These are phyloP conservation scores for Drosophila mayaguana DNA, from an alignment of 2,888 invertebrate genomes.

Conservation along the genomic window DNA sequence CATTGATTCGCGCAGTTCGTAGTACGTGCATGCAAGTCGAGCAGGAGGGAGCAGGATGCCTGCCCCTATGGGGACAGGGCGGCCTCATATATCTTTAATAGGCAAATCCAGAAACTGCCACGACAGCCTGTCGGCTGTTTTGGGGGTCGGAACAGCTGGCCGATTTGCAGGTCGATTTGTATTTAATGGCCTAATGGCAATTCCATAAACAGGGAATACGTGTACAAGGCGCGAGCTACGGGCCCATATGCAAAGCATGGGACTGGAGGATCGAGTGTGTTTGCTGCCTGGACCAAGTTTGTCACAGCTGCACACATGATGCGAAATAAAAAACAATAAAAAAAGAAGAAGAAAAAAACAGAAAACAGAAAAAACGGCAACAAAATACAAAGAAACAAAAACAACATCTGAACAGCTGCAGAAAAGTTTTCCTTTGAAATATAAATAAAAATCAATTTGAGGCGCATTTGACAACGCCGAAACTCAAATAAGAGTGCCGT, in stretches of 20 bases:
- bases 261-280: neutral
- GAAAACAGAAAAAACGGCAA: neutral
- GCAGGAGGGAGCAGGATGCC: neutral
- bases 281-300: constrained; percentile 26
- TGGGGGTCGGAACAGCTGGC: constrained; percentile 18
- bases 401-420: constrained; percentile 67
- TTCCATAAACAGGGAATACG: constrained; percentile 40
- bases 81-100: constrained; percentile 36
- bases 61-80: neutral
- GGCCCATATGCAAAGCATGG: neutral
- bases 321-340: constrained; percentile 3
- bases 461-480: constrained; percentile 66
- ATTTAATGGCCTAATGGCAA: constrained; percentile 63
- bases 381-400: constrained; percentile 30
- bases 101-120: constrained; percentile 16
- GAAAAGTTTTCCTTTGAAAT: constrained; percentile 70
- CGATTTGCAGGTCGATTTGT: constrained; percentile 39
- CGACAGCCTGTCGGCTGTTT: constrained; percentile 4
- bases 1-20: neutral
- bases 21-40: constrained; percentile 1
- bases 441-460: constrained; percentile 77
- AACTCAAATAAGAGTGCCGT: constrained; percentile 63
- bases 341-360: constrained; percentile 6
- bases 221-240: neutral
- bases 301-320: constrained; percentile 63